phyloP scores from a whole-genome alignment of 2,113 vertebrate genomes.

The Ophthalmolycus amberensis region DNA sequence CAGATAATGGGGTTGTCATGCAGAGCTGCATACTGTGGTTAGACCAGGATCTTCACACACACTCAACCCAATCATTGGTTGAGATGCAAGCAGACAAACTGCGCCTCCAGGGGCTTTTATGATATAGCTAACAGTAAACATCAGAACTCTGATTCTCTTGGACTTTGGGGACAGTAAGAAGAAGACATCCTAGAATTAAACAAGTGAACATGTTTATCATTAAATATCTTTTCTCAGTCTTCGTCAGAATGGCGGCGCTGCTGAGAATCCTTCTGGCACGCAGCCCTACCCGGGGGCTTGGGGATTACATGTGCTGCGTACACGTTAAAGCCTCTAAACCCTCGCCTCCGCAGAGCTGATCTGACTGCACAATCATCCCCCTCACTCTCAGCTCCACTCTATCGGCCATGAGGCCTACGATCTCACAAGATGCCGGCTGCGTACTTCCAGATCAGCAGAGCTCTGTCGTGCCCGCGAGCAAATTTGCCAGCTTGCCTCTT shows the following conservation, averaged over 20 bases:
- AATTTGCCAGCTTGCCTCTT: slow-evolving; percentile 68
- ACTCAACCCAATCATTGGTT: slow-evolving; percentile 30
- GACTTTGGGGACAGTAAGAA: slow-evolving; percentile 25
- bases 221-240: slow-evolving; percentile 39
- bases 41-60: slow-evolving; percentile 16
- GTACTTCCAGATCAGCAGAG: slow-evolving; percentile 72
- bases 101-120: slow-evolving; percentile 28
- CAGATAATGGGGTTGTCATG: slow-evolving; percentile 36
- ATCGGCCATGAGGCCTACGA: slow-evolving; percentile 54
- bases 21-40: slow-evolving; percentile 32
- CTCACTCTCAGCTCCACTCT: slow-evolving; percentile 59
- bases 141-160: slow-evolving; percentile 10
- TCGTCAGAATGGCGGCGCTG: slow-evolving; percentile 33
- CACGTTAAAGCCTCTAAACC: slow-evolving; percentile 75
- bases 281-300: slow-evolving; percentile 58
- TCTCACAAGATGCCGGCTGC: slow-evolving; percentile 64
- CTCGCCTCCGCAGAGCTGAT: slow-evolving; percentile 70
- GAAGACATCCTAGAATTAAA: slow-evolving; percentile 29
- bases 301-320: slow-evolving; percentile 75
- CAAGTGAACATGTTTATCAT: slow-evolving; percentile 32
- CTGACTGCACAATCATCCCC: slow-evolving; percentile 71
- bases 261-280: slow-evolving; percentile 58
- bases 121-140: slow-evolving; percentile 43
- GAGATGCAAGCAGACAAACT: slow-evolving; percentile 44
- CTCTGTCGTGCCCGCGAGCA: slow-evolving; percentile 55